Percentiles rank a stretch among this genome's conserved stretches.
phyloP scores from a whole-genome alignment of 2,888 invertebrate genomes.

The Epinotia brunnichana region DNA sequence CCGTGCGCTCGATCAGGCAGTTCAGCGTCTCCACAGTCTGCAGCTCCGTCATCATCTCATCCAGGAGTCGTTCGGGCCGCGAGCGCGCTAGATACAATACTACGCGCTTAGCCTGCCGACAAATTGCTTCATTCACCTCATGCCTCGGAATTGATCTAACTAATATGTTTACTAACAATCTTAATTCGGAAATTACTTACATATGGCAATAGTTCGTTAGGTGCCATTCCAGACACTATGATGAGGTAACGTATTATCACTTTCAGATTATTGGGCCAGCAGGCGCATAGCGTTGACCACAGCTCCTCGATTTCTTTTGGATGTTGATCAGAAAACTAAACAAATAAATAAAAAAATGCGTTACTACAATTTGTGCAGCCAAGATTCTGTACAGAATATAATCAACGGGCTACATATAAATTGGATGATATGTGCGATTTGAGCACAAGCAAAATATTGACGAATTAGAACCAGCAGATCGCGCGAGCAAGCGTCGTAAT shows the following conservation, averaged over 20 bases:
- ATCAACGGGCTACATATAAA: too few species aligned
- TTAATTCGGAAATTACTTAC: conserved; percentile 85
- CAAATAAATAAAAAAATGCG: conserved; percentile 48
- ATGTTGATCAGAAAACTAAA: conserved; percentile 97
- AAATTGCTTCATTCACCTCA: not conserved
- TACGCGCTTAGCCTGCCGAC: conserved; percentile 94
- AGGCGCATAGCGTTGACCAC: conserved; percentile 97
- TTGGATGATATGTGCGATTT: not conserved
- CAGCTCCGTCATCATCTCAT: conserved; percentile 98
- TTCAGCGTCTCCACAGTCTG: conserved; percentile 98
- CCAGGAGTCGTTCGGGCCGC: conserved; percentile 95
- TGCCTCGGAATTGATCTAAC: not conserved
- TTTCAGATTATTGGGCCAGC: conserved; percentile 98
- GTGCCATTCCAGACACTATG: conserved; percentile 98
- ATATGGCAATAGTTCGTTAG: conserved; percentile 94
- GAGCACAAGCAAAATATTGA: not conserved
- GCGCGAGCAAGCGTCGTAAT: not conserved
- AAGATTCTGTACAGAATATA: too few species aligned
- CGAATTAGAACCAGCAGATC: not conserved
- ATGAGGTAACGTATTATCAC: conserved; percentile 98
- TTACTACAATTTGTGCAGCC: conserved; percentile 4
- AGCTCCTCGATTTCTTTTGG: conserved; percentile 97
- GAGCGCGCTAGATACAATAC: conserved; percentile 96
- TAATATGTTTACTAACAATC: conserved; percentile 1
- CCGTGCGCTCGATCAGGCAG: conserved; percentile 97